Conservation (phyloP, 2,888 invertebrate species). For the Latheticus oryzae region DNA sequence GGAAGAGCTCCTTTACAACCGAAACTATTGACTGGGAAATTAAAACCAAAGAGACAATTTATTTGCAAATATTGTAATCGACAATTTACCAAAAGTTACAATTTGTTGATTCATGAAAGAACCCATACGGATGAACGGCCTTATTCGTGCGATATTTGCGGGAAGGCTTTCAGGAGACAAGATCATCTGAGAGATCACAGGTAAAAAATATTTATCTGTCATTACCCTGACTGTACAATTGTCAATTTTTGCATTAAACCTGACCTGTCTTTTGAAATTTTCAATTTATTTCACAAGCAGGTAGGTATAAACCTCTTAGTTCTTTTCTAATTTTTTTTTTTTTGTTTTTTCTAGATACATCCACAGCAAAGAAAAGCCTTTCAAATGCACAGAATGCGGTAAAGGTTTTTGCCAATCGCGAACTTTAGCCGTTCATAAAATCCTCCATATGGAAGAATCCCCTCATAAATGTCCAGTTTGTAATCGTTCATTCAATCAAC, state of each 20-base stretch:
- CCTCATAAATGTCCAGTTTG: constrained; percentile 94
- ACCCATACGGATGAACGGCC: constrained; percentile 98
- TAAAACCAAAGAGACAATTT: constrained; percentile 84
- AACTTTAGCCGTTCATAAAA: constrained; percentile 95
- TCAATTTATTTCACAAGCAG: constrained; percentile 1
- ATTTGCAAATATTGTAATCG: constrained; percentile 98
- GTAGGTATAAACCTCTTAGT: no score
- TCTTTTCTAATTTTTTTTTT: background rate
- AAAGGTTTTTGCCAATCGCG: constrained; percentile 99
- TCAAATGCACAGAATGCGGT: constrained; percentile 96
- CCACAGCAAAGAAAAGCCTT: constrained; percentile 98
- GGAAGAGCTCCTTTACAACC: constrained; percentile 68
- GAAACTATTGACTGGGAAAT: constrained; percentile 66
- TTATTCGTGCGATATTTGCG: constrained; percentile 95
- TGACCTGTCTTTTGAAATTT: background rate
- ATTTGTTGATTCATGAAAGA: constrained; percentile 95
- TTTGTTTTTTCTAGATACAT: no score
- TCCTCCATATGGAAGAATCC: constrained; percentile 92
- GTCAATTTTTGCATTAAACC: no score
- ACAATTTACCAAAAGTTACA: constrained; percentile 98
- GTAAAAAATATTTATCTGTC: no score
- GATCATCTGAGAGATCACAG: constrained; percentile 93
- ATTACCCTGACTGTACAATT: no score
- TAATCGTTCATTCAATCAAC: constrained; percentile 89
- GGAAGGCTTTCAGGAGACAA: constrained; percentile 94